A percentile compares a stretch with the other conserved stretches of the same genome.
phyloP scores from a whole-genome alignment of 2,113 vertebrate genomes.

The Isichthys henryi region DNA sequence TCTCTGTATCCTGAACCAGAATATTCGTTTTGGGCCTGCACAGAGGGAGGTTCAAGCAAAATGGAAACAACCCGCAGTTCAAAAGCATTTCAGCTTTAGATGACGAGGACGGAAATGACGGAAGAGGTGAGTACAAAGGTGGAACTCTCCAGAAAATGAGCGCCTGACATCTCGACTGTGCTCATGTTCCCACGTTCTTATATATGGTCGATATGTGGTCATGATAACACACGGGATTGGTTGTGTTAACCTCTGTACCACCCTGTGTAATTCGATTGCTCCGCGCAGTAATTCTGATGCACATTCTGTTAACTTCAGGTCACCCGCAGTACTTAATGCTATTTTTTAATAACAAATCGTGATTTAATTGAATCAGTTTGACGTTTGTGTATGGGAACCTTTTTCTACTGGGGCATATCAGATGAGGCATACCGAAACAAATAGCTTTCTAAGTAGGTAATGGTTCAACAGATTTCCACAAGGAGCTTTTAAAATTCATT shows the following conservation, averaged over 20 bases:
- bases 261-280: slow-evolving; percentile 6
- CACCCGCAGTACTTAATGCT: slow-evolving; percentile 13
- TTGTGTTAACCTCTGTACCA: not conserved
- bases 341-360: slow-evolving; percentile 15
- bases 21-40: not conserved
- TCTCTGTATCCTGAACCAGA: not conserved
- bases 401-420: slow-evolving; percentile 13
- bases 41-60: not conserved
- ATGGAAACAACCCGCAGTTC: no score
- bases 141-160: not conserved
- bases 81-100: not conserved
- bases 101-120: not conserved
- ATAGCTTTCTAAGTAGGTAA: slow-evolving; percentile 20
- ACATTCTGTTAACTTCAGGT: slow-evolving; percentile 10
- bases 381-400: not conserved
- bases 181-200: no score
- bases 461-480: slow-evolving; percentile 11
- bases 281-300: not conserved
- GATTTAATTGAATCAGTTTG: slow-evolving; percentile 12
- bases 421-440: slow-evolving; percentile 16
- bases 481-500: slow-evolving; percentile 18
- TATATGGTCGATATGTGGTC: not conserved
- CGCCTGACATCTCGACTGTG: not conserved
- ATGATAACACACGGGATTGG: not conserved
- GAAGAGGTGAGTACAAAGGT: not conserved